Conservation (phyloP, 2,888 invertebrate species). For the Campopleginae sp. region DNA sequence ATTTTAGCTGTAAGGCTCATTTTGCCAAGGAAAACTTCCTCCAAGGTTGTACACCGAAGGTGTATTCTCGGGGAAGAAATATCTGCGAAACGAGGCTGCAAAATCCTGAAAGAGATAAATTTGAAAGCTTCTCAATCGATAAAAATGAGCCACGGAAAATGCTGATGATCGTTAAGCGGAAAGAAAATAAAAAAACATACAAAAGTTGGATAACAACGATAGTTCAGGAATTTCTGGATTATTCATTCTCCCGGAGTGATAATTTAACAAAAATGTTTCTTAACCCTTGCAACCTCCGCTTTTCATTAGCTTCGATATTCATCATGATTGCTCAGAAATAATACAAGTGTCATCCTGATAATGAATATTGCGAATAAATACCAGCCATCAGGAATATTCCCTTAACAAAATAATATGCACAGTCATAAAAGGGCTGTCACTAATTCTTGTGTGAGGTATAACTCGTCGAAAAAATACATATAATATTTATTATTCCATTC, state of each 20-base stretch:
- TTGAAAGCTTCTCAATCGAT: neutral
- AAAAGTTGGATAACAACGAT: neutral
- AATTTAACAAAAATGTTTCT: neutral
- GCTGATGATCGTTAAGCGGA: neutral
- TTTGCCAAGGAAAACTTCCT: neutral
- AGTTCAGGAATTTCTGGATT: neutral
- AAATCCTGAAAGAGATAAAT: neutral
- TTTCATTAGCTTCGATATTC: neutral
- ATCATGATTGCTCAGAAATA: neutral
- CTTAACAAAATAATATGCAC: neutral
- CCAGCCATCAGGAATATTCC: neutral
- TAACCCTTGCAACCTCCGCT: neutral
- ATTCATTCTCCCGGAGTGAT: neutral
- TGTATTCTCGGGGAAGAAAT: neutral
- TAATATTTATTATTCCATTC: neutral
- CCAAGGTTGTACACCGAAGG: neutral
- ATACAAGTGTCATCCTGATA: neutral
- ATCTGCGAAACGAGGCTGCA: neutral
- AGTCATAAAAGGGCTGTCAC: neutral
- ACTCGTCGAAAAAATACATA: neutral
- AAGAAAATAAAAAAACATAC: neutral
- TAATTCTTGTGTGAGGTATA: neutral
- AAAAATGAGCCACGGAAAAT: neutral
- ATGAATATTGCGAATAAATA: neutral
- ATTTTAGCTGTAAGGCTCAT: slow-evolving; percentile 10